phyloP scores from a whole-genome alignment of 2,797 vertebrate species.

The Scolopax bukidnonensis region DNA sequence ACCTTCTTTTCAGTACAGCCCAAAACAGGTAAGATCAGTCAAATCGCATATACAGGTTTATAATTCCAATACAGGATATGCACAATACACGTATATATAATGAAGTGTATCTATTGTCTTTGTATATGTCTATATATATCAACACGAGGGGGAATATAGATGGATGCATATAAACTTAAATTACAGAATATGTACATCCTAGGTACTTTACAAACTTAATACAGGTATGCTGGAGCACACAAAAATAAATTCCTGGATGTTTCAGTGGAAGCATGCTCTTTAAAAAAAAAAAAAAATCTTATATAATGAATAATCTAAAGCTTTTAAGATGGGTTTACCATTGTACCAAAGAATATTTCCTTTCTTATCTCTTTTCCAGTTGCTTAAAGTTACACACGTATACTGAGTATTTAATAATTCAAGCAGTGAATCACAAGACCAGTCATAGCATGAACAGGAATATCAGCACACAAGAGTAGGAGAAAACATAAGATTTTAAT shows the following conservation, averaged over 20 bases:
- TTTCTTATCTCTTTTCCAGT: neutral
- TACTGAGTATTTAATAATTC: neutral
- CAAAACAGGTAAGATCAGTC: neutral
- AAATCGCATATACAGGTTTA: neutral
- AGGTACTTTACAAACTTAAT: neutral
- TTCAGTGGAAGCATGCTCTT: neutral
- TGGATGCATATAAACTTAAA: neutral
- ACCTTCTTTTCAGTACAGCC: neutral
- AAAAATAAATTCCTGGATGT: neutral
- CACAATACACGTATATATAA: neutral
- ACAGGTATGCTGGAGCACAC: neutral
- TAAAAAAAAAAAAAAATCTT: neutral
- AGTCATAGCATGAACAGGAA: neutral
- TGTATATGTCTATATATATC: neutral
- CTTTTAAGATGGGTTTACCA: neutral
- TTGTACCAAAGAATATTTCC: neutral
- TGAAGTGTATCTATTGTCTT: neutral
- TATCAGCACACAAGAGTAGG: neutral
- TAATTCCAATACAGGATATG: neutral
- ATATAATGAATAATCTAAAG: neutral
- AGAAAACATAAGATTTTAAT: neutral
- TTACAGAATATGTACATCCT: neutral
- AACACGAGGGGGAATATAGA: neutral
- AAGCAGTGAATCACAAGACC: neutral
- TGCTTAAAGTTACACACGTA: neutral